Percentiles rank a stretch among this genome's conserved stretches.
Conservation (phyloP, 2,888 invertebrate genomes). For the Tetranychus truncatus region DNA sequence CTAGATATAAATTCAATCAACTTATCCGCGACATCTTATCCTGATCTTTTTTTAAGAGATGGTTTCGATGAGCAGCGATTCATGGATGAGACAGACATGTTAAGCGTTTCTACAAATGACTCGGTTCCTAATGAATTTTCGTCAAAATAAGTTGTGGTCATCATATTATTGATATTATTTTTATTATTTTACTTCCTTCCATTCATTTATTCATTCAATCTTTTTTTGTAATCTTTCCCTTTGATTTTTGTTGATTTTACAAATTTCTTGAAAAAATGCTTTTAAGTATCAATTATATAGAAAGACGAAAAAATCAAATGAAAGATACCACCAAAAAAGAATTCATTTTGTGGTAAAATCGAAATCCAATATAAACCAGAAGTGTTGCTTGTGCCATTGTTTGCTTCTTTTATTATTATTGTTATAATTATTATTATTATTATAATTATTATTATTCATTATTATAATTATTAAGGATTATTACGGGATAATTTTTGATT, state of each 20-base stretch:
- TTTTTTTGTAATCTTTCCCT: neutral
- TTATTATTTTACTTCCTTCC: neutral
- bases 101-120: constrained; percentile 9
- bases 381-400: neutral
- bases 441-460: neutral
- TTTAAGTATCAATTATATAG: neutral
- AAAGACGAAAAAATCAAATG: neutral
- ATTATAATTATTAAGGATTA: neutral
- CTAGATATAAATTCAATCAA: constrained; percentile 4
- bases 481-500: neutral
- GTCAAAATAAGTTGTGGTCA: neutral
- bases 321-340: neutral
- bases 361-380: neutral
- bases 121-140: neutral
- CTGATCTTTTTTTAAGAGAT: constrained; percentile 10
- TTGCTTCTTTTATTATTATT: neutral
- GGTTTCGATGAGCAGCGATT: constrained; percentile 13
- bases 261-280: neutral
- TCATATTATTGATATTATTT: neutral
- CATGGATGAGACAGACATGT: constrained; percentile 11
- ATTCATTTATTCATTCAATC: neutral
- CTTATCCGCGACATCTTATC: constrained; percentile 12
- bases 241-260: neutral
- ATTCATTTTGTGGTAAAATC: neutral
- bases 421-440: neutral